Base-by-base conservation (phyloP, 2,113 vertebrate genomes). In the Psephotus haematonotus region DNA sequence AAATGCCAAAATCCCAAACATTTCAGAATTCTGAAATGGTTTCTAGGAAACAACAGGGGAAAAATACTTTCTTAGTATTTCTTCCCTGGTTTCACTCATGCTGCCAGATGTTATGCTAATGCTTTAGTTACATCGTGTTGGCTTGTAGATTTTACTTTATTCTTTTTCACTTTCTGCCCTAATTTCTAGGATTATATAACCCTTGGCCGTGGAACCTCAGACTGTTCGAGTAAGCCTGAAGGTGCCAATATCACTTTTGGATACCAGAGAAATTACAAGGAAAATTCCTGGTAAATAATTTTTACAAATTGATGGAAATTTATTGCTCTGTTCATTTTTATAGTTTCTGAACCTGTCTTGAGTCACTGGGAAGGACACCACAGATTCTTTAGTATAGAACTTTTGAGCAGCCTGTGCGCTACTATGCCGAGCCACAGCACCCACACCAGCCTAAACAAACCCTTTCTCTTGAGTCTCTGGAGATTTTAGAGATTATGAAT, bases 391-490 rank as follows among this genome's bases (percentile, higher is more conserved):
- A 82, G 82, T 92, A 35, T 10, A 76, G 53, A 90, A 70, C 37
- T 52, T 90, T 88, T 72, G 57, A 81, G 80, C 65, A 82, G 81
- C 49, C 49, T 83, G 23, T 92, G 80, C 81, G 28, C 85, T 79
- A 70, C 7, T 89, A 64, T 74, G 86, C 86, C 94, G 94, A 94
- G 90, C 94, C 71, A 86, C 60, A 83, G 81, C 83, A 96, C 88
- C 93, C 95, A 86, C 78, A 93, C 64, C 57, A 92, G 67, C 79
- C 93, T 90, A 74, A 96, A 93, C 67, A 93, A 95, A 85, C n/a
- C 1, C 0, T 82, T 93, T 92, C 84, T 72, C 76, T 83, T 0
- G 1, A 92, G 49, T 18, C 82, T 60, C 71, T 77, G 53, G 79
- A 86, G 93, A 93, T 68, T 57, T 28, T 77, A 47, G 75, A 43